Evolutionary conservation across 1,140 invertebrate species (phyloP).

Genomic region (Bacillus rossius): DNA sequence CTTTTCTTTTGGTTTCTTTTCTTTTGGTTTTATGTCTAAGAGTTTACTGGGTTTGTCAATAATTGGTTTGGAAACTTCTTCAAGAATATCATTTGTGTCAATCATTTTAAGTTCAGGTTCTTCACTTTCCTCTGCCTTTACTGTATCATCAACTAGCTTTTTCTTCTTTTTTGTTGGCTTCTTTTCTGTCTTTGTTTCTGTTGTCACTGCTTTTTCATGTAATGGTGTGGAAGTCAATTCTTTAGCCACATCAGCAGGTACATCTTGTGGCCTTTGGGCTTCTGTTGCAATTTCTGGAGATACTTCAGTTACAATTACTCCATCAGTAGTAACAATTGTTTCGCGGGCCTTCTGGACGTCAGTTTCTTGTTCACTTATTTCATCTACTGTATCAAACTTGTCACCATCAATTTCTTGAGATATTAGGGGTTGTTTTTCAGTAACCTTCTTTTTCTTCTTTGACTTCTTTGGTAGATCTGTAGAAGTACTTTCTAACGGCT

Average conservation of each 20-base stretch:
- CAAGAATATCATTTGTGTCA: slow-evolving; percentile 6
- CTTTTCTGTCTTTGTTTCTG: slow-evolving; percentile 5
- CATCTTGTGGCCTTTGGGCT: too few species aligned
- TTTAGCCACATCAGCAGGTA: too few species aligned
- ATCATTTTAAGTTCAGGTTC: slow-evolving; percentile 5
- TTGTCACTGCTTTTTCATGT: slow-evolving; percentile 5
- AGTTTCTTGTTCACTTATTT: slow-evolving; percentile 2
- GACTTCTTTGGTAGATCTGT: too few species aligned
- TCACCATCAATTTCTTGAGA: background rate
- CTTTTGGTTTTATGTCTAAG: slow-evolving; percentile 23
- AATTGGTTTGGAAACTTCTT: slow-evolving; percentile 2
- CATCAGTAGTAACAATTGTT: background rate
- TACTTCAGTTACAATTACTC: background rate
- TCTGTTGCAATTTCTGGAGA: too few species aligned
- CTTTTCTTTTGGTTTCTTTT: slow-evolving; percentile 27
- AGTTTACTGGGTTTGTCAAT: slow-evolving; percentile 1
- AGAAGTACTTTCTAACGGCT: too few species aligned
- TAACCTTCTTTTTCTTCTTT: too few species aligned
- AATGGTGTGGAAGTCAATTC: too few species aligned
- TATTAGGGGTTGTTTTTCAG: too few species aligned
- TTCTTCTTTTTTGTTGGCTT: slow-evolving; percentile 5
- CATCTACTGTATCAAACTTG: too few species aligned
- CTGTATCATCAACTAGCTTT: slow-evolving; percentile 12
- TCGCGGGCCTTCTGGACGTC: slow-evolving; percentile 16
- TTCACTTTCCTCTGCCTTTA: slow-evolving; percentile 12